Conservation (phyloP, 2,113 vertebrate species). For the Irena cyanogastra region DNA sequence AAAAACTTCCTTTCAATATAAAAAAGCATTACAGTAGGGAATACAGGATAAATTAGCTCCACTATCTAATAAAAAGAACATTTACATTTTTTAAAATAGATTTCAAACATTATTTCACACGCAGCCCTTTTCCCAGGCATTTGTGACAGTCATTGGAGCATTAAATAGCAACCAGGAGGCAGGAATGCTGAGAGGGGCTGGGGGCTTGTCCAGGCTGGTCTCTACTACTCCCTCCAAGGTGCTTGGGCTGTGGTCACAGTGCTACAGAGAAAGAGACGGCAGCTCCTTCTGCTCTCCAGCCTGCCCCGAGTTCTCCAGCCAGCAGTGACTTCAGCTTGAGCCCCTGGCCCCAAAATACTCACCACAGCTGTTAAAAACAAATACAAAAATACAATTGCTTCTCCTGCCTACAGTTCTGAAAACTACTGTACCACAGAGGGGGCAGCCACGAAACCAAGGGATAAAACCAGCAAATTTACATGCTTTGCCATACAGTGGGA, state of each 20-base stretch:
- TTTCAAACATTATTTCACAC: constrained; percentile 50
- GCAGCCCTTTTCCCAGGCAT: constrained; percentile 36
- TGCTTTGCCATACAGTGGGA: neutral
- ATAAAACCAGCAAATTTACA: neutral
- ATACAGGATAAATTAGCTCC: constrained; percentile 76
- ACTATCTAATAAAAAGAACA: constrained; percentile 65
- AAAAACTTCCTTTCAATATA: constrained; percentile 64
- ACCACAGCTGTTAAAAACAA: neutral
- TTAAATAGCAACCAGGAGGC: neutral
- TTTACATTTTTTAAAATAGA: constrained; percentile 73
- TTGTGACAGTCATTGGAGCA: constrained; percentile 26
- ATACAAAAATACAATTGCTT: neutral
- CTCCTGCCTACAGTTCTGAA: neutral
- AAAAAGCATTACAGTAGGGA: constrained; percentile 66
- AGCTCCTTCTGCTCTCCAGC: neutral
- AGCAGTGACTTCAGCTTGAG: neutral
- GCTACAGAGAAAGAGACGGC: neutral
- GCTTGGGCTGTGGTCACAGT: neutral
- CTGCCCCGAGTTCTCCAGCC: neutral
- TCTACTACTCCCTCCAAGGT: neutral
- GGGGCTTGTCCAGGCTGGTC: neutral
- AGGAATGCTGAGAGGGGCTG: neutral
- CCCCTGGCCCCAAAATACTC: neutral
- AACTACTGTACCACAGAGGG: neutral
- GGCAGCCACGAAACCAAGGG: neutral